A percentile compares a stretch with the other conserved stretches of the same genome.
Evolutionary conservation across 2,113 vertebrate species (phyloP).

Genomic region (Ameiurus melas): DNA sequence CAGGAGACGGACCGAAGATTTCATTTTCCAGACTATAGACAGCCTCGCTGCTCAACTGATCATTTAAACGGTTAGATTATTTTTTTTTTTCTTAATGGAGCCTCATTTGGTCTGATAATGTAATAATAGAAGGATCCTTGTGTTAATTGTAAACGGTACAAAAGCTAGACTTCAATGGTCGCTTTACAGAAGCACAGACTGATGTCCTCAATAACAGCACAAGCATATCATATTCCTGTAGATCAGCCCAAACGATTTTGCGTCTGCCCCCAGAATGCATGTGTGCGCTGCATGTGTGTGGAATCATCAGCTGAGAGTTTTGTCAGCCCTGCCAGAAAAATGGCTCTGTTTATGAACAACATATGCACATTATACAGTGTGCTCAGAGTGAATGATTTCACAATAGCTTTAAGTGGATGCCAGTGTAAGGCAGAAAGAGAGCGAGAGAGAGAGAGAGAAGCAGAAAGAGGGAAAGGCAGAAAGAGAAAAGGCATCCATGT

Average conservation of each 20-base stretch:
- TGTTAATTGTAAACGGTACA: slow-evolving; percentile 39
- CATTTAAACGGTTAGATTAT: slow-evolving; percentile 50
- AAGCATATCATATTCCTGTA: neutral
- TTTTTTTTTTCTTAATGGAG: neutral
- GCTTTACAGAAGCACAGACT: neutral
- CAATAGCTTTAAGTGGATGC: slow-evolving; percentile 24
- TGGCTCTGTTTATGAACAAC: slow-evolving; percentile 26
- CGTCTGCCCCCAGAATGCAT: neutral
- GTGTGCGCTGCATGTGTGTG: neutral
- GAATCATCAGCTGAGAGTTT: slow-evolving; percentile 29
- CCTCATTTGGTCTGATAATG: slow-evolving; percentile 28
- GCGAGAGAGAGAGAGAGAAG: neutral
- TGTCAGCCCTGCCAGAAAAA: neutral
- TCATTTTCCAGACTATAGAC: slow-evolving; percentile 54
- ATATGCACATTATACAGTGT: slow-evolving; percentile 15
- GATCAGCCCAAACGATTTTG: neutral
- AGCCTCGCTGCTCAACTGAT: slow-evolving; percentile 56
- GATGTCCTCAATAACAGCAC: neutral
- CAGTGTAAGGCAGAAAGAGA: neutral
- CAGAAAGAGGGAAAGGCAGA: neutral
- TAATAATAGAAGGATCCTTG: slow-evolving; percentile 33
- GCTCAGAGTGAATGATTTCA: slow-evolving; percentile 29
- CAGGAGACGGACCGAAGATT: slow-evolving; percentile 52
- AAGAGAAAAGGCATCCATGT: slow-evolving; percentile 28
- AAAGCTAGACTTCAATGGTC: slow-evolving; percentile 11